Evolutionary conservation across 2,113 vertebrate species (phyloP), one percentile per base, ranked within the genome.

Genomic region (Rafetus swinhoei): DNA sequence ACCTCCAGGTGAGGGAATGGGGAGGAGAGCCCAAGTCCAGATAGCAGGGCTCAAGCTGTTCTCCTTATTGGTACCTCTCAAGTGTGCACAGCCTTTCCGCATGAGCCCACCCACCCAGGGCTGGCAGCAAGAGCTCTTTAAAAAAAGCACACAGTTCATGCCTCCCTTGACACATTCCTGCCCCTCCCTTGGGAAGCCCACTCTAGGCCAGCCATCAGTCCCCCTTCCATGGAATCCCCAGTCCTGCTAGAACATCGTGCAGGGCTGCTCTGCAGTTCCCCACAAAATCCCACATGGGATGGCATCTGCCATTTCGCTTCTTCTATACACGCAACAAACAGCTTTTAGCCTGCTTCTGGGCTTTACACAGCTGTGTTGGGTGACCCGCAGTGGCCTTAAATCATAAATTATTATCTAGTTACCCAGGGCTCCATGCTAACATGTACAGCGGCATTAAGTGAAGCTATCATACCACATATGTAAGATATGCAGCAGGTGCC

Each of bases 401-500:
- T 45, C 3, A 27, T 52, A 81, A 72, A 4, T 56, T 25, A 65
- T 22, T 14, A 83, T 79, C 25, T 0, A 77, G 14, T 57, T 29
- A 81, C 12, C 12, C n/a, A 0, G 80, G 24, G 4, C 81, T 19
- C 21, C 29, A 2, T 59, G 84, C 79, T 88, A 82, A 22, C 54
- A 87, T 5, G 21, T 35, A 9, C 27, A 60, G 22, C 53, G 3
- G 82, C 56, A 83, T 55, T 7, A 29, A 95, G 14, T 14, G 39
- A 90, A 53, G 19, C 29, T 76, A 83, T 98, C 96, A 96, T 97
- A 99, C 99, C 98, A 92, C 99, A 99, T 92, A 99, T 99, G 93
- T 99, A 98, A 24, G 98, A 98, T 72, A 98, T 93, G 45, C 99
- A 99, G 97, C 99, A 99, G 60, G 98, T 98, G 60, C 98, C 98